These are phyloP conservation scores for Gonioctena quinquepunctata DNA, from an alignment of 1,140 invertebrate genomes.

Conservation along the genomic window DNA sequence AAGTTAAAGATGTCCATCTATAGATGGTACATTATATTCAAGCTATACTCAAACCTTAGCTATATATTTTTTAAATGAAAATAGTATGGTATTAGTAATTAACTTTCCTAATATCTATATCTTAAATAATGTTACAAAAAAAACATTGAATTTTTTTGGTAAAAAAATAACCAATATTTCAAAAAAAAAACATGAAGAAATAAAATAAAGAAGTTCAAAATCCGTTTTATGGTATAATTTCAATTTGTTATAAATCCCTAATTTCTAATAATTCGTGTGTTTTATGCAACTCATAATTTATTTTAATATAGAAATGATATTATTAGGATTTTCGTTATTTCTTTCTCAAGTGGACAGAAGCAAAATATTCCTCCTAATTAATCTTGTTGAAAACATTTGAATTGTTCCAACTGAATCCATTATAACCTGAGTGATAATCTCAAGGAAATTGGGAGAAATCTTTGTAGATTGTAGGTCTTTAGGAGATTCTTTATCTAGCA, in stretches of 20 bases:
- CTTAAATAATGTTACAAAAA: background rate
- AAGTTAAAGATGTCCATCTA: conserved; percentile 12
- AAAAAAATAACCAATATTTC: background rate
- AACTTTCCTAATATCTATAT: background rate
- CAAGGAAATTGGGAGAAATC: background rate
- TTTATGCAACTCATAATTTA: background rate
- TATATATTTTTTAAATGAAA: too few species aligned
- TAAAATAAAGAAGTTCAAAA: background rate
- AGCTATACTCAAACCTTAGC: background rate
- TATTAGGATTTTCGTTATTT: background rate
- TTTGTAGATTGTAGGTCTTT: background rate
- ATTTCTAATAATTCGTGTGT: background rate
- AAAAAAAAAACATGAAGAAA: background rate
- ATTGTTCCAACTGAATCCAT: too few species aligned
- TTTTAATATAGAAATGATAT: too few species aligned
- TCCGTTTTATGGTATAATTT: background rate
- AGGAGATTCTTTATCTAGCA: too few species aligned
- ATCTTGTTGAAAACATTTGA: too few species aligned
- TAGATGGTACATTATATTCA: background rate
- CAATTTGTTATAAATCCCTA: background rate
- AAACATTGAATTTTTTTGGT: background rate
- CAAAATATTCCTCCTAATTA: too few species aligned
- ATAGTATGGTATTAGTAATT: too few species aligned
- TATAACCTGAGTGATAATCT: background rate
- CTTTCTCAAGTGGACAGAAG: background rate